These are phyloP conservation scores for Rhagologus leucostigma DNA, from an alignment of 2,113 vertebrate genomes.

Conservation along the genomic window DNA sequence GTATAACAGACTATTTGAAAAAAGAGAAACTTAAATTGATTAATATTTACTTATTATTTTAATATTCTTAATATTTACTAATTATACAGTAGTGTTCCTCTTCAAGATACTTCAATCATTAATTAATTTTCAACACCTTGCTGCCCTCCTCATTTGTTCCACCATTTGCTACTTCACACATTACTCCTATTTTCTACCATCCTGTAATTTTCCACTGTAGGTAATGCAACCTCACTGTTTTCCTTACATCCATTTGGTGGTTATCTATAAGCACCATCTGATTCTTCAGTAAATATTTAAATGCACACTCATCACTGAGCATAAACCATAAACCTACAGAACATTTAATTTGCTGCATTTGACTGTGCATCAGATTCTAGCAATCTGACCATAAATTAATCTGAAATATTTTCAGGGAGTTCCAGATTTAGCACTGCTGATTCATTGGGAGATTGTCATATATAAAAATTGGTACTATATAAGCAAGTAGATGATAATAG, in stretches of 20 bases:
- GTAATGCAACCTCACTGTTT: neutral
- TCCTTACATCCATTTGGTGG: neutral
- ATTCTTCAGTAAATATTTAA: neutral
- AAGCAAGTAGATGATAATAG: neutral
- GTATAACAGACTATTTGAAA: neutral
- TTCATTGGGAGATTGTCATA: neutral
- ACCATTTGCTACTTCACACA: neutral
- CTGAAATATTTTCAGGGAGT: neutral
- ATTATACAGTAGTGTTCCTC: neutral
- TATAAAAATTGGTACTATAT: neutral
- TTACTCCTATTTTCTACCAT: neutral
- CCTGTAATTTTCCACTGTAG: neutral
- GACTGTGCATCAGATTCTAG: neutral
- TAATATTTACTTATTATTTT: too few relatives aligned
- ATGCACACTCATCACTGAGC: neutral
- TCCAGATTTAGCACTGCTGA: neutral
- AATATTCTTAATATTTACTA: neutral
- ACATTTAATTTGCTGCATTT: neutral
- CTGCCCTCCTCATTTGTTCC: neutral
- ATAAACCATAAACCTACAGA: neutral
- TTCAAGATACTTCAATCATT: conserved; percentile 6
- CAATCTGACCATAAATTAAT: neutral
- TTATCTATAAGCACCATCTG: neutral
- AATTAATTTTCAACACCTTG: neutral
- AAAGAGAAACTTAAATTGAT: neutral